Evolutionary conservation across 2,888 invertebrate species (phyloP), one percentile per base, ranked within the genome.

Genomic region (Rambutsinella grinnellia): DNA sequence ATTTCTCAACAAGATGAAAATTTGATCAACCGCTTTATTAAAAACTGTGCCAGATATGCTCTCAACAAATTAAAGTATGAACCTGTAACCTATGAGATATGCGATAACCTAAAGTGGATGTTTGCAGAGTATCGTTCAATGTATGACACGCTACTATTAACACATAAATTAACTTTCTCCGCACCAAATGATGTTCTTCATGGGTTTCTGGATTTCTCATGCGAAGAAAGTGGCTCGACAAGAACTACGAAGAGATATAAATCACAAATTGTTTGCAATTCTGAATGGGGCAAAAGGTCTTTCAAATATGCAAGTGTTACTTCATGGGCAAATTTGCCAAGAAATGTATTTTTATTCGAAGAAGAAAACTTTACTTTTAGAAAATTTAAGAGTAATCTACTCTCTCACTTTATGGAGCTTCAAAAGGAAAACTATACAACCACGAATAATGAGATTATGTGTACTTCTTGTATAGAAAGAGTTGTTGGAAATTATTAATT

Each of bases 31-130:
- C 6, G 21, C 13, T 19, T 19, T 53, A 5, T 2, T 3, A 2
- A 56, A 56, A 15, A 24, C 2, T 13, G n/a, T n/a, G n/a, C n/a
- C n/a, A n/a, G n/a, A n/a, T n/a, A n/a, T n/a, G n/a, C n/a, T n/a
- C n/a, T n/a, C n/a, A n/a, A n/a, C n/a, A n/a, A n/a, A n/a, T n/a
- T n/a, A n/a, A 56, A 56, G 26, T 56, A 8, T 26, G 56, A 56
- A n/a, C 21, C 2, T 56, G n/a, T 56, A 8, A 24, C 26, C 15
- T 15, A n/a, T 24, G 24, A 26, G 5, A 56, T 57, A 3, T 57
- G 57, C 36, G 5, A 57, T 28, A 19, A 28, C n/a, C 36, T 57
- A n/a, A 36, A 57, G 36, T 57, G 57, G 57, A n/a, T 57, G 1
- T 57, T 6, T 17, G 27, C 36, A 17, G 19, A 26, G 17, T 36